phyloP scores from a whole-genome alignment of 1,140 invertebrate species.

The Ptiloglossa arizonensis region DNA sequence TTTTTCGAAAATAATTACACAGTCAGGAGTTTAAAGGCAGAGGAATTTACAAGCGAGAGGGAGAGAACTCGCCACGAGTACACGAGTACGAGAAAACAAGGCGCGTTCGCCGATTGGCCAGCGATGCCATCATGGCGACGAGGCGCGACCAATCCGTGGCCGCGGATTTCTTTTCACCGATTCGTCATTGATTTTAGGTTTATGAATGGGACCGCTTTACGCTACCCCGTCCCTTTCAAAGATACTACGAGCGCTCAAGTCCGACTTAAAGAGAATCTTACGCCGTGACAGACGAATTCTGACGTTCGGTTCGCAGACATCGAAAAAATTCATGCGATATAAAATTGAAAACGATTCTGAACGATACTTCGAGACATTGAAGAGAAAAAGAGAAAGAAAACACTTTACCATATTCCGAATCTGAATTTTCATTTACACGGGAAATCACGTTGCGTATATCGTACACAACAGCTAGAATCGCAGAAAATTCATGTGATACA shows the following conservation, averaged over 20 bases:
- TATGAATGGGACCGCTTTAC: slow-evolving; percentile 62
- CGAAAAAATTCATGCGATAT: too few relatives aligned
- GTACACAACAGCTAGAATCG: too few relatives aligned
- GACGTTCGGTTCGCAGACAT: not conserved
- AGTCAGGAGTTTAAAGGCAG: not conserved
- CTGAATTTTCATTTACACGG: too few relatives aligned
- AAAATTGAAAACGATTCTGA: too few relatives aligned
- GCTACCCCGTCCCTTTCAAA: slow-evolving; percentile 31
- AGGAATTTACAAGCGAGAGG: not conserved
- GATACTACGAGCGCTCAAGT: slow-evolving; percentile 27
- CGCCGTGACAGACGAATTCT: not conserved
- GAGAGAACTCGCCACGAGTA: slow-evolving; percentile 31
- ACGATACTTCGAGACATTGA: too few relatives aligned
- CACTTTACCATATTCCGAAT: too few relatives aligned
- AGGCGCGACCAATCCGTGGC: slow-evolving; percentile 35
- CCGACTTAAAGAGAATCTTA: slow-evolving; percentile 17
- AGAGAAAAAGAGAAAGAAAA: too few relatives aligned
- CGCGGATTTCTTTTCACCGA: slow-evolving; percentile 59
- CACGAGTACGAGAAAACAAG: slow-evolving; percentile 31
- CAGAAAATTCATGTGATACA: too few relatives aligned
- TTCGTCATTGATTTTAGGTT: slow-evolving; percentile 67
- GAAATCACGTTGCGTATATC: too few relatives aligned
- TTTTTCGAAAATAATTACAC: not conserved
- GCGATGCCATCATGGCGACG: slow-evolving; percentile 56
- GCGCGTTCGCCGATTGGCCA: slow-evolving; percentile 42